Conservation (phyloP, 2,888 invertebrate species). For the Eilema sororculum region DNA sequence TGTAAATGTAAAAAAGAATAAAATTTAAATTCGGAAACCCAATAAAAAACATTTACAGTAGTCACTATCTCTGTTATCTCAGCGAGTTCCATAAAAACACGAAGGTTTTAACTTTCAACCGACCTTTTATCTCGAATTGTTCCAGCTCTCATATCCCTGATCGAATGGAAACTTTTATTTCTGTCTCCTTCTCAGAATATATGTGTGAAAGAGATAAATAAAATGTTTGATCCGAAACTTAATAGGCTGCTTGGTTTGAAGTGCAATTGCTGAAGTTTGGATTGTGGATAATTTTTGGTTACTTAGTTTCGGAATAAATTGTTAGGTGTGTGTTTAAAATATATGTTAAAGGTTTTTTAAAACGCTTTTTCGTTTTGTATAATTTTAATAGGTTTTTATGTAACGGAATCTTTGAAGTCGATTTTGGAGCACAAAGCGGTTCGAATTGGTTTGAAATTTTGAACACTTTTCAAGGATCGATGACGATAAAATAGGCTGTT, state of each 20-base stretch:
- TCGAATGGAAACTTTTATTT: conserved; percentile 17
- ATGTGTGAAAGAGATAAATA: neutral
- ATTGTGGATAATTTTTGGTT: conserved; percentile 29
- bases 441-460: no score
- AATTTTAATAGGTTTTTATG: no score
- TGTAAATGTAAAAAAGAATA: conserved; percentile 4
- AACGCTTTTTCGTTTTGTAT: no score
- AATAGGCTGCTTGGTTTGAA: conserved; percentile 31
- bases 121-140: conserved; percentile 57
- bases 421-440: no score
- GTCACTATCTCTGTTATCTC: conserved; percentile 49
- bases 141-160: conserved; percentile 38
- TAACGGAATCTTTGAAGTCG: no score
- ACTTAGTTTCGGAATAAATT: conserved; percentile 23
- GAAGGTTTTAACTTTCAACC: conserved; percentile 38
- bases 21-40: conserved; percentile 34
- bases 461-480: no score
- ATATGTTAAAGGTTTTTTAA: neutral
- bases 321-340: neutral
- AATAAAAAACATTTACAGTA: conserved; percentile 19
- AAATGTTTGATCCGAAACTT: conserved; percentile 14
- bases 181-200: conserved; percentile 8
- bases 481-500: no score
- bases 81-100: conserved; percentile 51
- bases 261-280: conserved; percentile 33